Evolutionary conservation across 2,888 invertebrate species (phyloP), one percentile per base, ranked within the genome.

Genomic region (Idaea dimidiata): DNA sequence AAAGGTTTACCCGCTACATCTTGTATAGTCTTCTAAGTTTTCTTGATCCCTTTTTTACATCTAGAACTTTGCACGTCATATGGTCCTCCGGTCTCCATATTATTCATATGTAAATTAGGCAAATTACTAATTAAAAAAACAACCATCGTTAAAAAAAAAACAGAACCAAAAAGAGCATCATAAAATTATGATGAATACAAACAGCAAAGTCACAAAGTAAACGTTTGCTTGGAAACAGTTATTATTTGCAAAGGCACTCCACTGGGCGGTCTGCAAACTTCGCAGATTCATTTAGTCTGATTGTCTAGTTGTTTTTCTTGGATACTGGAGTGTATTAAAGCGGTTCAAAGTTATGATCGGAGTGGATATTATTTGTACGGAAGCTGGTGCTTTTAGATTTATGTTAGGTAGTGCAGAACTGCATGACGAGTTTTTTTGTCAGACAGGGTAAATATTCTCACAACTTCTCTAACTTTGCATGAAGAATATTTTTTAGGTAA

Each of bases 221-320:
- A 66, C 66, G 63, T 66, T 69, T 65, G 61, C 54, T 56, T 17
- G 18, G 58, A 62, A 64, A 62, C 62, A 59, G 59, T 57, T 56
- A 64, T 62, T 62, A 64, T 60, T 16, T 58, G 58, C 16, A 18
- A 16, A 43, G 43, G 43, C 43, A 43, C 43, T 43, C 43, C 43
- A 43, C 43, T 43, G 43, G 43, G 43, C 43, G 43, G 43, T 43
- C 43, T 10, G 16, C 58, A 59, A 62, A 62, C 61, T 62, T 61
- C 18, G 59, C n/a, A 24, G 64, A 65, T 65, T 65, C 65, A 62
- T 67, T 67, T 62, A 67, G 65, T 43, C 59, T 62, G 64, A 67
- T 67, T 67, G 67, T 65, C 63, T 56, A 64, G 64, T 63, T 67
- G 65, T 67, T 67, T 64, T 67, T 67, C 64, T 65, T 61, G 58